A percentile compares a stretch with the other conserved stretches of the same genome.
phyloP scores from a whole-genome alignment of 2,888 invertebrate genomes.

The Andrena haemorrhoa region DNA sequence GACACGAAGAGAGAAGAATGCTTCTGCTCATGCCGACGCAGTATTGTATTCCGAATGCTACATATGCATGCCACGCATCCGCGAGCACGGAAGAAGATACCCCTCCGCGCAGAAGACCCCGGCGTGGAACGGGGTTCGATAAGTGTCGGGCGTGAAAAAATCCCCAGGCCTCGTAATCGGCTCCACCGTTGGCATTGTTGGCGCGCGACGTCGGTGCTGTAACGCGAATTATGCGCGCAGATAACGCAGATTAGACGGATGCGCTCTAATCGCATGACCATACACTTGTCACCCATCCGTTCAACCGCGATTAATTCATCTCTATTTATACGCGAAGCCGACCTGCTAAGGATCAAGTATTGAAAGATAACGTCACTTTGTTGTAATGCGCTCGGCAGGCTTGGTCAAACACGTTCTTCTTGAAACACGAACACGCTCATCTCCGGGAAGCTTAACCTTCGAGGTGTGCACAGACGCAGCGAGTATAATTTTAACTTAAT shows the following conservation, averaged over 20 bases:
- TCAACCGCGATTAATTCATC: slow-evolving; percentile 27
- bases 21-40: slow-evolving; percentile 12
- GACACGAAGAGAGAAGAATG: slow-evolving; percentile 27
- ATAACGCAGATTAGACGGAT: slow-evolving; percentile 22
- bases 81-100: slow-evolving; percentile 13
- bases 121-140: slow-evolving; percentile 10
- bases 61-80: slow-evolving; percentile 2
- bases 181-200: neutral
- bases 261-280: neutral
- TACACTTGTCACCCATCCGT: neutral
- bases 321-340: slow-evolving; percentile 29
- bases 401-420: neutral
- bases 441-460: no score
- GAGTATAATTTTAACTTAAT: no score
- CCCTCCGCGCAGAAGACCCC: neutral
- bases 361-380: neutral
- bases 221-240: slow-evolving; percentile 24
- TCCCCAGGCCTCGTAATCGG: slow-evolving; percentile 28
- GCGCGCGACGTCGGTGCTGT: slow-evolving; percentile 3
- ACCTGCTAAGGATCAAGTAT: neutral
- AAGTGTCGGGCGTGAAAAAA: slow-evolving; percentile 30
- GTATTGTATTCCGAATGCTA: slow-evolving; percentile 38
- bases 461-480: no score
- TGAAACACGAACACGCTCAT: no score
- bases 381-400: neutral